phyloP scores from a whole-genome alignment of 1,140 invertebrate genomes.

The Rhopalosiphum maidis region DNA sequence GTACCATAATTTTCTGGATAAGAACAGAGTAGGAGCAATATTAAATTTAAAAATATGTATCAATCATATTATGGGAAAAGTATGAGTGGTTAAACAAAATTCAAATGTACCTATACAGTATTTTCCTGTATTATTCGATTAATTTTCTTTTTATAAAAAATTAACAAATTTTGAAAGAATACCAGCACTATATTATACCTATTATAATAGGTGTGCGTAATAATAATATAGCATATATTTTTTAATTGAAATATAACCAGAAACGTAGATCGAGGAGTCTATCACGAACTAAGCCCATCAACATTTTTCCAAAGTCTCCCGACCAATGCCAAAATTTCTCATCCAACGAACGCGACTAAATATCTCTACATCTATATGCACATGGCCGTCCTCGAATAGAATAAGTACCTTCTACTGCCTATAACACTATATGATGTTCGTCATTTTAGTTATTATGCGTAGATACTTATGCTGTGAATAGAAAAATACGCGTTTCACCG shows the following conservation, averaged over 20 bases:
- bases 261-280: neutral
- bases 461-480: neutral
- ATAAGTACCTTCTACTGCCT: neutral
- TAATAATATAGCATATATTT: neutral
- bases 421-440: neutral
- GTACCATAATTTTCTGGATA: no score
- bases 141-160: no score
- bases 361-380: neutral
- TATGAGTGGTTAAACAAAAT: no score
- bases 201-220: neutral
- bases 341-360: neutral
- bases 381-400: neutral
- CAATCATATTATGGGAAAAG: no score
- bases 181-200: neutral
- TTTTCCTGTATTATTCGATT: no score
- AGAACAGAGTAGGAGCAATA: no score
- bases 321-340: neutral
- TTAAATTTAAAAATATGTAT: no score
- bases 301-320: neutral
- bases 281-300: no score
- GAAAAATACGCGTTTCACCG: conserved; percentile 1
- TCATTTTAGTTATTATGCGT: neutral
- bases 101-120: no score
- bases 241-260: neutral
- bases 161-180: neutral